Conservation (phyloP, 2,113 vertebrate species). For the Forbesichthys agassizii region DNA sequence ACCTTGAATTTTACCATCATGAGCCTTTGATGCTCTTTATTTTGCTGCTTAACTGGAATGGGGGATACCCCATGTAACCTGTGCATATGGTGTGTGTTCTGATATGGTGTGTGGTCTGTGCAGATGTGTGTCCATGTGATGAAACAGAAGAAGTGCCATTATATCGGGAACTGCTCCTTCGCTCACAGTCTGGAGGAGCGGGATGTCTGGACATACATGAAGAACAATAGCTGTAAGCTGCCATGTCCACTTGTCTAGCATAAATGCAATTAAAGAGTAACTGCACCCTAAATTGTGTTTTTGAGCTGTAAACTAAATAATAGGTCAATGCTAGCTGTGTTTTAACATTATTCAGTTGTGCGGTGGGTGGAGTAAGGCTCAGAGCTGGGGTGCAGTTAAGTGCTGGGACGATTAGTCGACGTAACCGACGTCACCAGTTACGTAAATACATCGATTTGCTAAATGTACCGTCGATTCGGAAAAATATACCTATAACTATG, state of each 20-base stretch:
- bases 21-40: background rate
- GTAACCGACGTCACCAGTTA: too few species aligned
- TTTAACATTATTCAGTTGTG: too few species aligned
- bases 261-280: background rate
- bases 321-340: too few species aligned
- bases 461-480: too few species aligned
- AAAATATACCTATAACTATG: too few species aligned
- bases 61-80: background rate
- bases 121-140: constrained; percentile 97
- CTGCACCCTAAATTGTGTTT: too few species aligned
- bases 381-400: too few species aligned
- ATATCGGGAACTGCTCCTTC: constrained; percentile 97
- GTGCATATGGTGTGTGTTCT: constrained; percentile 13
- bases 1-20: too few species aligned
- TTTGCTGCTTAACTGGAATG: background rate
- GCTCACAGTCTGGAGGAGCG: constrained; percentile 96
- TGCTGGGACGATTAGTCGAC: too few species aligned
- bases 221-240: constrained; percentile 93
- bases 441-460: too few species aligned
- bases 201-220: constrained; percentile 99
- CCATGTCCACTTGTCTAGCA: background rate
- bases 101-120: constrained; percentile 14
- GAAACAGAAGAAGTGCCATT: constrained; percentile 98
- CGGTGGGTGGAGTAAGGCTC: too few species aligned
- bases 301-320: too few species aligned